These are phyloP conservation scores for Leptinotarsa rubiginosa DNA, from an alignment of 2,888 invertebrate species.

Conservation along the genomic window DNA sequence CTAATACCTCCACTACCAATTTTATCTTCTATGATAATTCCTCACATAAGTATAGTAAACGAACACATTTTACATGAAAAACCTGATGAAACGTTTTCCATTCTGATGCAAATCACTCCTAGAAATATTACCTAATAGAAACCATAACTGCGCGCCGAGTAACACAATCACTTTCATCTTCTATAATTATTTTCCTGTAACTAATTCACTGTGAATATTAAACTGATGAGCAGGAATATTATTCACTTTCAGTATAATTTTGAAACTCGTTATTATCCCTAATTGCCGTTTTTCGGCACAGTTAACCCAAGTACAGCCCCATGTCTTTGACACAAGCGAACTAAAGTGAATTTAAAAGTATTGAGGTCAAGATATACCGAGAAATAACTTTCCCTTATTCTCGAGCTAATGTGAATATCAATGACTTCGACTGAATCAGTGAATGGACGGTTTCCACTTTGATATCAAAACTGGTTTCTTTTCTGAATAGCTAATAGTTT, in stretches of 20 bases:
- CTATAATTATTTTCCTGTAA: slow-evolving; percentile 22
- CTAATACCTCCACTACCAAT: too few relatives aligned
- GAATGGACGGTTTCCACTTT: slow-evolving; percentile 9
- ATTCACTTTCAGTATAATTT: slow-evolving; percentile 38
- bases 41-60: too few relatives aligned
- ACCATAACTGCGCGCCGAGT: slow-evolving; percentile 38
- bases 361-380: slow-evolving; percentile 43
- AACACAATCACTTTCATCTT: slow-evolving; percentile 47
- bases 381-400: slow-evolving; percentile 47
- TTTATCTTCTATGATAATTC: too few relatives aligned
- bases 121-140: slow-evolving; percentile 40
- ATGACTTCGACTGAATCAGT: slow-evolving; percentile 21
- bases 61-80: too few relatives aligned
- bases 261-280: slow-evolving; percentile 25
- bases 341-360: slow-evolving; percentile 37
- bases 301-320: slow-evolving; percentile 17
- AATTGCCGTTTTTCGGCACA: slow-evolving; percentile 32
- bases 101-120: neutral
- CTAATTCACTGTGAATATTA: slow-evolving; percentile 9
- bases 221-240: slow-evolving; percentile 5
- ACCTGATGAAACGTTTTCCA: neutral
- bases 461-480: slow-evolving; percentile 40
- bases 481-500: slow-evolving; percentile 27
- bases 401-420: slow-evolving; percentile 38
- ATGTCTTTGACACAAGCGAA: slow-evolving; percentile 35